phyloP scores from a whole-genome alignment of 2,113 vertebrate genomes.

The Vulpes ferrilata region DNA sequence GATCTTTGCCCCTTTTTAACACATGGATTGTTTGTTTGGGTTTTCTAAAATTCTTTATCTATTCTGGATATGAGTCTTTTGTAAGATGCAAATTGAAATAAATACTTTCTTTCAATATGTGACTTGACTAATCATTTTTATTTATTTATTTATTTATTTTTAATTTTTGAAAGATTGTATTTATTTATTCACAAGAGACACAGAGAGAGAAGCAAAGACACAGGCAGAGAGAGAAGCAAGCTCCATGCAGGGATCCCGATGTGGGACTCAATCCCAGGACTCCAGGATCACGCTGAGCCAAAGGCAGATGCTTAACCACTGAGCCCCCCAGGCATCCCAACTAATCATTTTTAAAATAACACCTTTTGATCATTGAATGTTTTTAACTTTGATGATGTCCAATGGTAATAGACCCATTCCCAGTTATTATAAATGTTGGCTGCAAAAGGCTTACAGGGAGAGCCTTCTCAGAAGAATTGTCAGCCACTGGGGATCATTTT shows the following conservation, averaged over 20 bases:
- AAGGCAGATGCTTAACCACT: no score
- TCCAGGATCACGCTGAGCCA: no score
- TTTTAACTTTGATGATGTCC: neutral
- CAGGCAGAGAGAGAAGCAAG: no score
- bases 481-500: neutral
- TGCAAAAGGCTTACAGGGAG: neutral
- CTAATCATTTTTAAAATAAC: neutral
- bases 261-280: no score
- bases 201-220: no score
- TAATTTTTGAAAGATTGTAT: no score
- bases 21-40: neutral
- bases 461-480: neutral
- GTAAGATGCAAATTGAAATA: neutral
- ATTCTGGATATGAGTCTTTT: neutral
- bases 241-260: no score
- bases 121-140: neutral
- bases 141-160: no score
- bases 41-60: neutral
- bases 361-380: neutral
- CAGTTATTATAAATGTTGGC: neutral
- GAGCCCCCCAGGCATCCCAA: no score
- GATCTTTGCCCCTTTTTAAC: neutral
- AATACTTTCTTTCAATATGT: neutral
- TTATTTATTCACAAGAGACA: no score
- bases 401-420: neutral